Base-by-base conservation (phyloP, 2,888 invertebrate genomes). In the Apamea anceps region DNA sequence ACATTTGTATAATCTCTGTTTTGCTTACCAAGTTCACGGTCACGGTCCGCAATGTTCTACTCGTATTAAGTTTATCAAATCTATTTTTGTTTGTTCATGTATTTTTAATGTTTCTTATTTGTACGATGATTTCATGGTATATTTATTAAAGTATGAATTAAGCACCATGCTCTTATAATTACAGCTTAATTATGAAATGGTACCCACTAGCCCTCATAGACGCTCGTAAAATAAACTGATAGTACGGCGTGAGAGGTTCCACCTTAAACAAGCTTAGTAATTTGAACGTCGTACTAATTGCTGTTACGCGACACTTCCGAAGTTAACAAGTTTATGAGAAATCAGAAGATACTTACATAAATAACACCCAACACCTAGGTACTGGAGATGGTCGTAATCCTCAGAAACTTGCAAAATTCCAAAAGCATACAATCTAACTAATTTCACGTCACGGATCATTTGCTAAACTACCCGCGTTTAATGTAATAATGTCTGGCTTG, bases 1-100 rank as follows among this genome's bases (percentile, higher is more conserved):
- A 51, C 54, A 45, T 60, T 48, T 84, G 57, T 54, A 25, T 79
- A 80, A 80, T 84, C 68, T 63, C 32, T 85, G 68, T 60, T 73
- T 80, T 18, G 28, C 54, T 66, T 70, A 45, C n/a, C 54, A 85
- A 73, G 85, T 85, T 82, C 82, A 85, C 4, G 80, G 82, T 28
- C 85, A 68, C 48, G 21, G 71, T 28, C 45, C 62, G 54, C 45
- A 42, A 63, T 67, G 42, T 66, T 77, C 42, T 66, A n/a, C n/a
- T n/a, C n/a, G n/a, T n/a, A 37, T 28, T 42, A 45, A 28, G 15
- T 37, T 84, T 81, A 84, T 60, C 79, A 79, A 79, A 66, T 70
- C 32, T 63, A 84, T 84, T 65, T 84, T 68, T 37, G 54, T 67
- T 76, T 28, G 21, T 68, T 48, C 3, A 10, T 57, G 65, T 65